Evolutionary conservation across 2,113 vertebrate genomes (phyloP).

Genomic region (Melospiza georgiana): DNA sequence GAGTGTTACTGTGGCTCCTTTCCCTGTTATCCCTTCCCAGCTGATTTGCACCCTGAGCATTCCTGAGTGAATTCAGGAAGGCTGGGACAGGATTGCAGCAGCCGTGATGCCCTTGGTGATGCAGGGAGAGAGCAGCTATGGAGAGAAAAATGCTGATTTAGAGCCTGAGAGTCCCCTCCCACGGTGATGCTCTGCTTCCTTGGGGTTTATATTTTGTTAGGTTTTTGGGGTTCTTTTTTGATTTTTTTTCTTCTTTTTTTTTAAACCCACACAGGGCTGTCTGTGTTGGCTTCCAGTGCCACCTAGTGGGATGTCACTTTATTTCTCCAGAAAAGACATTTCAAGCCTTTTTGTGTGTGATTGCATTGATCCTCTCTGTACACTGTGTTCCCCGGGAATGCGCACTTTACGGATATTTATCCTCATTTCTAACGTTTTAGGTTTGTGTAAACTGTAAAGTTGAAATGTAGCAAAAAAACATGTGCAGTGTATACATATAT

Average conservation of each 20-base stretch:
- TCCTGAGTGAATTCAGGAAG: not conserved
- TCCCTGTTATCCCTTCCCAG: rapidly evolving
- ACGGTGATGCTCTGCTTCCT: rapidly evolving
- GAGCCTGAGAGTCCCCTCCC: no score
- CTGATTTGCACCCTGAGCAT: not conserved
- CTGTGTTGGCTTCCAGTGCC: constrained; percentile 10
- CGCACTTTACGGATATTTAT: not conserved
- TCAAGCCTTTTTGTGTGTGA: no score
- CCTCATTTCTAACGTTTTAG: not conserved
- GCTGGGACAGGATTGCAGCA: not conserved
- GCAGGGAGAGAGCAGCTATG: not conserved
- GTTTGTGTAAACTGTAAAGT: not conserved
- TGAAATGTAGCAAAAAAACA: not conserved
- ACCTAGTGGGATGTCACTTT: not conserved
- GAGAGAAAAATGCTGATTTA: not conserved
- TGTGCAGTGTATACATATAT: not conserved
- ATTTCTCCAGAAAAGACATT: not conserved
- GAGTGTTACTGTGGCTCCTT: not conserved
- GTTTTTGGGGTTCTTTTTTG: not conserved
- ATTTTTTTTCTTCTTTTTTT: no score
- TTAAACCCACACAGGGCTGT: rapidly evolving
- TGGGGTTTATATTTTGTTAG: not conserved
- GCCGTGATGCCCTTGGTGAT: rapidly evolving
- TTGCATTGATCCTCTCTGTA: rapidly evolving
- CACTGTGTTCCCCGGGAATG: not conserved